Base-by-base conservation (phyloP, 2,797 vertebrate species). In the Cichlasoma orientale region DNA sequence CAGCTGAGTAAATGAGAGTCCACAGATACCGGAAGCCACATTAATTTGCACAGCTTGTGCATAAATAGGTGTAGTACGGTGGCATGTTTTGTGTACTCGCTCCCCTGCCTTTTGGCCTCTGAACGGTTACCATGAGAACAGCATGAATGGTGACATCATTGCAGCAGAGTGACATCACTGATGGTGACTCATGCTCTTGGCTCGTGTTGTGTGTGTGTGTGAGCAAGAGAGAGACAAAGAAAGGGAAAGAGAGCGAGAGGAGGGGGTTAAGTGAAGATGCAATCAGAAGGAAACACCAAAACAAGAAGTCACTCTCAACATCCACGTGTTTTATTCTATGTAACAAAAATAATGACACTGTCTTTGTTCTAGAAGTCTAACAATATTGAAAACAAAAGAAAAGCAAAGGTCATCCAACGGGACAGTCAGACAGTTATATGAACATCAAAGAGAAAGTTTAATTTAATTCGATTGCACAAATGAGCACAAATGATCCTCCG, bases 261-360 rank as follows among this genome's bases (percentile, higher is more conserved):
- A 72, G 31, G 58, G 1, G 12, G 12, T 18, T 33, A 14, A 36
- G 69, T 66, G n/a, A 77, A 55, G 55, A 73, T 10, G 31, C 41
- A 36, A 8, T 41, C 27, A 16, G 25, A 75, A 68, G 33, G 33
- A 81, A 77, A 74, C 63, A 36, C 14, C 27, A 11, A 68, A 54
- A 23, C 38, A 69, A 69, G 71, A 75, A 38, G 5, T 56, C 31
- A 56, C 61, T 74, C 80, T 86, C 12, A 80, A 95, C 95, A 94
- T 94, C 74, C 86, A 94, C 83, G 86, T 93, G 78, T 95, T 96
- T 96, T 94, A 95, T 95, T 95, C 94, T 94, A 95, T 93, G 95
- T 96, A 96, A 94, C 94, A 96, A 96, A 96, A 96, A 95, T 96
- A 96, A 94, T 92, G 86, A 95, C 95, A 94, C 70, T 36, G 86